Evolutionary conservation across 1,140 invertebrate genomes (phyloP).

Genomic region (Pogonomyrmex californicus): DNA sequence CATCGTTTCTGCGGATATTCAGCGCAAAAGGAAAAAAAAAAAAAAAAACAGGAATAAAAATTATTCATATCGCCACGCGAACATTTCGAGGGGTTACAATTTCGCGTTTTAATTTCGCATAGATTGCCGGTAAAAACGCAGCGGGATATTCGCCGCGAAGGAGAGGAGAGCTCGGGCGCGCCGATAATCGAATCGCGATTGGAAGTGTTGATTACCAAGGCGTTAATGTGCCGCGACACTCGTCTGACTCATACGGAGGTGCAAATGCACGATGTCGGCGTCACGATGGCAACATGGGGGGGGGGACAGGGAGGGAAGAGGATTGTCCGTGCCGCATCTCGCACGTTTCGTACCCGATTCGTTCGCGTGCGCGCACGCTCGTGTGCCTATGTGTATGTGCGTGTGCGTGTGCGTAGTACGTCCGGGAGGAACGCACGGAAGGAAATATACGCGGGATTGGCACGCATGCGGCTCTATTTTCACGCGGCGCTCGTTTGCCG

Average conservation of each 20-base stretch:
- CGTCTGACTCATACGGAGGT: not conserved
- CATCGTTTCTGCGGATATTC: not conserved
- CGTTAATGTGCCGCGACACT: constrained; percentile 30
- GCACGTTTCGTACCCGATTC: not conserved
- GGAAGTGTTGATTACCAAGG: constrained; percentile 40
- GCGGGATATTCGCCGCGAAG: not conserved
- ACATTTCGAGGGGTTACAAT: not conserved
- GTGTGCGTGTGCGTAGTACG: not conserved
- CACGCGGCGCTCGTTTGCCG: constrained; percentile 21
- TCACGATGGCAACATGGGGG: not conserved
- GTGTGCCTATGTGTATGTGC: not conserved
- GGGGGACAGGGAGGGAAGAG: too few species aligned
- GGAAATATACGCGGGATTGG: constrained; percentile 26
- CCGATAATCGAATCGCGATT: constrained; percentile 40
- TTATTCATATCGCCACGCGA: not conserved
- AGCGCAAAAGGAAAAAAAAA: too few species aligned
- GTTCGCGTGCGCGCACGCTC: not conserved
- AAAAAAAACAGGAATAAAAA: not conserved
- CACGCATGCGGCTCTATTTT: constrained; percentile 34
- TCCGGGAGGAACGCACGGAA: not conserved
- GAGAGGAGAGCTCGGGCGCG: not conserved
- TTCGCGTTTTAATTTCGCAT: not conserved
- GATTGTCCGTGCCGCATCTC: not conserved
- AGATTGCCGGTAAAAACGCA: not conserved
- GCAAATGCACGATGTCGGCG: constrained; percentile 1